A percentile compares a stretch with the other conserved stretches of the same genome.
These are phyloP conservation scores for Conistra vaccinii DNA, from an alignment of 2,888 invertebrate genomes.

Conservation along the genomic window DNA sequence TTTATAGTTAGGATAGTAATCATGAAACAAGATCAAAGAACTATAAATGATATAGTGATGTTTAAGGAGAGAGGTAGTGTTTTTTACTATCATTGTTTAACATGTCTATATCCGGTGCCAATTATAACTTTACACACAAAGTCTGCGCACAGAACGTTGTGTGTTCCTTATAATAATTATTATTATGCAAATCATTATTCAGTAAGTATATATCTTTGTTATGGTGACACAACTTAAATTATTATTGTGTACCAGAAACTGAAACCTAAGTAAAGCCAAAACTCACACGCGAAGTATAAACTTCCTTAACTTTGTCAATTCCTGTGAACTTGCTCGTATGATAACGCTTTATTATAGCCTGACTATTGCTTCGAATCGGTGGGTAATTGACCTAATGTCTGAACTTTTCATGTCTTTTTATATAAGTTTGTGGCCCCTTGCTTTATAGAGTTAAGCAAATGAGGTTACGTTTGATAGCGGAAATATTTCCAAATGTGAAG, in stretches of 20 bases:
- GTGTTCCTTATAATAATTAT: not conserved
- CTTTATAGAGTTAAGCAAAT: conserved; percentile 24
- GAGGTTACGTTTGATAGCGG: conserved; percentile 11
- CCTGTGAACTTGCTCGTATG: conserved; percentile 33
- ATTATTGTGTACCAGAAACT: conserved; percentile 22
- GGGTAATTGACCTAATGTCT: conserved; percentile 33
- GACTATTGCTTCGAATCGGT: not conserved
- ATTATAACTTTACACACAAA: too few species aligned
- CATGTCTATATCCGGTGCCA: too few species aligned
- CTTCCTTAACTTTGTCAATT: too few species aligned
- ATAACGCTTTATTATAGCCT: conserved; percentile 16
- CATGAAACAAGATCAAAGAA: too few species aligned
- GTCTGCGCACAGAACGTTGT: not conserved
- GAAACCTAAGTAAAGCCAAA: conserved; percentile 19
- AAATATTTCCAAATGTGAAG: conserved; percentile 18
- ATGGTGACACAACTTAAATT: conserved; percentile 12
- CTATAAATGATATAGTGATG: too few species aligned
- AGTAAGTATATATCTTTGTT: conserved; percentile 8
- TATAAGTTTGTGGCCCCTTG: conserved; percentile 18
- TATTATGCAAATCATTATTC: conserved; percentile 2
- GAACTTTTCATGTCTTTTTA: too few species aligned
- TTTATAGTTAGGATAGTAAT: too few species aligned
- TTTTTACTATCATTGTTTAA: too few species aligned
- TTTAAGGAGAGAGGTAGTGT: too few species aligned
- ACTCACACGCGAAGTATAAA: conserved; percentile 21